Evolutionary conservation across 2,797 vertebrate species (phyloP).

Genomic region (Todus mexicanus): DNA sequence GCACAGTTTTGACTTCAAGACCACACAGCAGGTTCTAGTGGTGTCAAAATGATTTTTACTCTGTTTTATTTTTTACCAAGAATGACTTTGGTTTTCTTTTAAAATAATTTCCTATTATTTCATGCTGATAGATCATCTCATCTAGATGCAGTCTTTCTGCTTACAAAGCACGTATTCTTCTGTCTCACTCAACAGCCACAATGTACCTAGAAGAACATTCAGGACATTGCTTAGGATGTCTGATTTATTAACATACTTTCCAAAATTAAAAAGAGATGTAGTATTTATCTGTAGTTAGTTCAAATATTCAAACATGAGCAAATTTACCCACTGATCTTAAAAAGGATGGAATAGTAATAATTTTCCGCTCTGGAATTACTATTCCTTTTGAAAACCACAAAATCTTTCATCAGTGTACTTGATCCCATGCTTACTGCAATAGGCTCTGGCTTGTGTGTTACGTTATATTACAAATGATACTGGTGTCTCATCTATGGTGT

Average conservation of each 20-base stretch:
- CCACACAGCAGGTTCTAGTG: background rate
- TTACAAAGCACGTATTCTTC: slow-evolving; percentile 81
- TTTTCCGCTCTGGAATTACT: background rate
- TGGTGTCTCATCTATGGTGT: background rate
- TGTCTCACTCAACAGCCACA: slow-evolving; percentile 78
- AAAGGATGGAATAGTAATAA: background rate
- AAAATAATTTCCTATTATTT: background rate
- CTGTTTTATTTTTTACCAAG: background rate
- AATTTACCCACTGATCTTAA: background rate
- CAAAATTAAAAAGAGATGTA: background rate
- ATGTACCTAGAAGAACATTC: slow-evolving; percentile 68
- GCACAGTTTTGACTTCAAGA: background rate
- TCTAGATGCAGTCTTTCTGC: slow-evolving; percentile 30
- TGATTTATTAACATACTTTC: background rate
- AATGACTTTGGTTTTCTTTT: background rate
- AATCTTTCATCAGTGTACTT: background rate
- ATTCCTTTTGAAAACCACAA: background rate
- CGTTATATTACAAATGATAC: too few relatives aligned
- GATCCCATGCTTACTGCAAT: background rate
- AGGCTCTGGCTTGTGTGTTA: background rate
- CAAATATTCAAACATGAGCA: background rate
- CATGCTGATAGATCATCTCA: background rate
- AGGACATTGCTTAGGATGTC: background rate
- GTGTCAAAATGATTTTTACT: background rate
- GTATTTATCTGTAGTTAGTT: background rate